Evolutionary conservation across 2,888 invertebrate genomes (phyloP), one percentile per base, ranked within the genome.

Genomic region (Callyntrura guangdongensis): DNA sequence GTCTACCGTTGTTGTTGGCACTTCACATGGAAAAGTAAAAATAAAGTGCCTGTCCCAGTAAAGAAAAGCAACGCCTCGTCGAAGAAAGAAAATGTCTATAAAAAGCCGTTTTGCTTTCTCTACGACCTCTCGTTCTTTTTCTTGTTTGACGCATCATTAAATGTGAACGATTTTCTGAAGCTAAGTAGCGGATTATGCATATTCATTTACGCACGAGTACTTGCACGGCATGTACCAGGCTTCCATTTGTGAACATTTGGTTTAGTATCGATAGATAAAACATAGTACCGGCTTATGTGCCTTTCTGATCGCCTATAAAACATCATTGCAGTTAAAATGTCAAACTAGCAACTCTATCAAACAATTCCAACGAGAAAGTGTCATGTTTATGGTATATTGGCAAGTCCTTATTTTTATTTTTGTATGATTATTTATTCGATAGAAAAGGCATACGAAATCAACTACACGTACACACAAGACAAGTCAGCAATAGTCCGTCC

Each of bases 141-240:
- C 64, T 64, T 64, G 27, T 64, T 64, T 64, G 64, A 25, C 64
- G 64, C 64, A 64, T 64, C 64, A 64, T 27, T 64, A 64, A 64
- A 14, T 27, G 64, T 64, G 64, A 64, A 64, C 17, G 22, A 64
- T 64, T 64, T 64, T 27, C 64, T 64, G 64, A 27, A 64, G 27
- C 25, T 64, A 64, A 27, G 27, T 8, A 64, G 36, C 36, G 36
- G 36, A 36, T 36, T 36, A 36, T 36, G 36, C 36, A 36, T 36
- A 36, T 36, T 36, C 6, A 4, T 36, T 36, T 36, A 36, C 36
- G 36, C 36, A 36, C 36, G 36, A 36, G 36, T 36, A 6, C 36
- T 36, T 6, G 6, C 36, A 36, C 36, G 36, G 6, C 36, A 36
- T 36, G 36, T 36, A 36, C 36, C 6, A 36, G 36, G 6, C 36